Conservation (phyloP, 2,888 invertebrate genomes). For the Perizoma affinitatum region DNA sequence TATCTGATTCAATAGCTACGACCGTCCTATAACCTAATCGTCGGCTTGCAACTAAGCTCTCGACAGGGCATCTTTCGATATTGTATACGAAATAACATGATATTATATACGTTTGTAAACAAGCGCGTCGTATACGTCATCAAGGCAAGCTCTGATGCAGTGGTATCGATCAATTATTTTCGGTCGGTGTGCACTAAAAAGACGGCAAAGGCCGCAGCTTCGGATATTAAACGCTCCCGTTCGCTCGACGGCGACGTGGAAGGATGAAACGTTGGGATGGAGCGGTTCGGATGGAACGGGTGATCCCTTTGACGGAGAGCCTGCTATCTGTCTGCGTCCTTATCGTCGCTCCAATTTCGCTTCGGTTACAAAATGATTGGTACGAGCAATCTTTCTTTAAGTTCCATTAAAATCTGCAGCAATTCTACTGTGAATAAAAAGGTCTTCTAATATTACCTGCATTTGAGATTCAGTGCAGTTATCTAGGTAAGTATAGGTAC, state of each 20-base stretch:
- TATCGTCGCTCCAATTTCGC: slow-evolving; percentile 64
- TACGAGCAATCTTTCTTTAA: slow-evolving; percentile 41
- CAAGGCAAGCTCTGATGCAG: slow-evolving; percentile 58
- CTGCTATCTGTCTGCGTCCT: slow-evolving; percentile 68
- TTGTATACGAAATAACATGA: not conserved
- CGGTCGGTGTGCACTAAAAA: slow-evolving; percentile 70
- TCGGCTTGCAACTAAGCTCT: no score
- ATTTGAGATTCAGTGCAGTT: no score
- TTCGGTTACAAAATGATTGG: slow-evolving; percentile 51
- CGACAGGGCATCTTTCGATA: no score
- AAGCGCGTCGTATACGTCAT: slow-evolving; percentile 58
- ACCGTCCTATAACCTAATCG: no score
- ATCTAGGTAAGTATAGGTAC: no score
- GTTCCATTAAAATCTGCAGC: slow-evolving; percentile 32
- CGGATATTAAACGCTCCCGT: slow-evolving; percentile 74
- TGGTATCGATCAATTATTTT: slow-evolving; percentile 81
- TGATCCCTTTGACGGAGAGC: slow-evolving; percentile 73
- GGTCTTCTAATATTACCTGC: no score
- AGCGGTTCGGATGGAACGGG: slow-evolving; percentile 48
- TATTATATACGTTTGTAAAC: not conserved
- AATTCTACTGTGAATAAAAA: not conserved
- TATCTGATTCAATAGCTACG: no score
- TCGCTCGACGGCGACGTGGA: slow-evolving; percentile 54
- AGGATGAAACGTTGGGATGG: slow-evolving; percentile 47
- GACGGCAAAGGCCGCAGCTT: slow-evolving; percentile 67